A percentile compares a stretch with the other conserved stretches of the same genome.
Evolutionary conservation across 2,113 vertebrate genomes (phyloP).

Genomic region (Gymnobelideus leadbeateri): DNA sequence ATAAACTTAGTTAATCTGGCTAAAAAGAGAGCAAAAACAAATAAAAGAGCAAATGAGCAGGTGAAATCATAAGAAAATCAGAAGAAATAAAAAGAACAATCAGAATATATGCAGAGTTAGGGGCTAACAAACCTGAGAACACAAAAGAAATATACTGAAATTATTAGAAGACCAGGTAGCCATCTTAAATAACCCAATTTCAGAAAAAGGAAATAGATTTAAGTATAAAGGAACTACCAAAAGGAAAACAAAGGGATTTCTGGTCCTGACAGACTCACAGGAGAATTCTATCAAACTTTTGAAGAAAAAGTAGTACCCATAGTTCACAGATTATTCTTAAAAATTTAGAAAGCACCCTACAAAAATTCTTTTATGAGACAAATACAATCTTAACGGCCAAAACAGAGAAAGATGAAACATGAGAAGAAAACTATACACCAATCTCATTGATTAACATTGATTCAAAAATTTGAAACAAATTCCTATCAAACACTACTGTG

Average conservation of each 20-base stretch:
- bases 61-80: not conserved
- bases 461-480: not conserved
- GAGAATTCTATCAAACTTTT: not conserved
- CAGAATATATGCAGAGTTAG: not conserved
- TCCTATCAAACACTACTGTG: not conserved
- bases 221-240: not conserved
- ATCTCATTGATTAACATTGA: not conserved
- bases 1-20: not conserved
- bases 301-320: not conserved
- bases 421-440: not conserved
- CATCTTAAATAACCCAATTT: not conserved
- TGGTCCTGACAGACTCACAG: not conserved
- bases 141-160: not conserved
- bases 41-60: not conserved
- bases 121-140: not conserved
- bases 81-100: not conserved
- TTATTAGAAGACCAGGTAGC: not conserved
- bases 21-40: not conserved
- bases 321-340: not conserved
- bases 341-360: not conserved
- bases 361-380: not conserved
- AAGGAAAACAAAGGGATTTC: not conserved
- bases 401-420: not conserved
- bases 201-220: not conserved
- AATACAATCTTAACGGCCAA: not conserved